Evolutionary conservation across 2,113 vertebrate species (phyloP).

Genomic region (Herpailurus yagouaroundi): DNA sequence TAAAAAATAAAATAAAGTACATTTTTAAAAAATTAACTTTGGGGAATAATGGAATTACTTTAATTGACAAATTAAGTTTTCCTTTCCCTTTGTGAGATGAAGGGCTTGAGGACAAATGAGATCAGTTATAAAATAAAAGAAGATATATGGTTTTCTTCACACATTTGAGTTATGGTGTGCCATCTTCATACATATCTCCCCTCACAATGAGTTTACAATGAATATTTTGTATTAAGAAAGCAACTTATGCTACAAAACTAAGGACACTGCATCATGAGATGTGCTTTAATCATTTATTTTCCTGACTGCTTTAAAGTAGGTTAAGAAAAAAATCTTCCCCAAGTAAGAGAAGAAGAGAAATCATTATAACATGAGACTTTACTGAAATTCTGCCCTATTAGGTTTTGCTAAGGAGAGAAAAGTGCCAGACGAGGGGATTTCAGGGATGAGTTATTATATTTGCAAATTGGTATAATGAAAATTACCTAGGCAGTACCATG

Average conservation of each 20-base stretch:
- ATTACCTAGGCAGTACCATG: slow-evolving; percentile 54
- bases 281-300: slow-evolving; percentile 45
- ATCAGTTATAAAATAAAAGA: background rate
- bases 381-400: slow-evolving; percentile 53
- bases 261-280: background rate
- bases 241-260: background rate
- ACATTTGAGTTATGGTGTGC: background rate
- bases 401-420: slow-evolving; percentile 30
- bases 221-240: slow-evolving; percentile 31
- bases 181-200: background rate
- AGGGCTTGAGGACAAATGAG: background rate
- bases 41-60: background rate
- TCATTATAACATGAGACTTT: slow-evolving; percentile 47
- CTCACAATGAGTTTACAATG: background rate
- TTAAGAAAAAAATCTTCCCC: slow-evolving; percentile 51
- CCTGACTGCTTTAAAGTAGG: slow-evolving; percentile 32
- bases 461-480: slow-evolving; percentile 63
- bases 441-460: slow-evolving; percentile 64
- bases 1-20: too few relatives aligned
- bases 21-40: background rate
- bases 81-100: background rate
- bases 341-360: slow-evolving; percentile 52
- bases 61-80: background rate
- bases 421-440: slow-evolving; percentile 58
- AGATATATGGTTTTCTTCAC: background rate